These are phyloP conservation scores for Tragopan temminckii DNA, from an alignment of 2,797 vertebrate genomes.

Conservation along the genomic window DNA sequence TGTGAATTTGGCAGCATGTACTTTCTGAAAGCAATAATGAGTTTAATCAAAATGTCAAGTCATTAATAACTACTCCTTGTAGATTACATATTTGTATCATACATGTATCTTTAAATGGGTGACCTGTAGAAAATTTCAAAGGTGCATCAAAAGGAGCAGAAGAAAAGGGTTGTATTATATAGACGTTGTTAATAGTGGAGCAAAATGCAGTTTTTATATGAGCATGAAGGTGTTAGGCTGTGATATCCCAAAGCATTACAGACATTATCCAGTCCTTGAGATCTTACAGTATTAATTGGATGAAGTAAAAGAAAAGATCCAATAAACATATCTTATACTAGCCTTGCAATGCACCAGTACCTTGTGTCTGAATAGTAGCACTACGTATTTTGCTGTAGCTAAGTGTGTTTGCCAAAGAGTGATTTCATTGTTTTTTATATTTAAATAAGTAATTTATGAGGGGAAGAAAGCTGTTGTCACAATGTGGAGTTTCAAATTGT, in stretches of 20 bases:
- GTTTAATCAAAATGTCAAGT: background rate
- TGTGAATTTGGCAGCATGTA: background rate
- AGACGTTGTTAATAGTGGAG: background rate
- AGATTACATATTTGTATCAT: background rate
- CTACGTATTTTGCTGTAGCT: background rate
- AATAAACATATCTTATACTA: background rate
- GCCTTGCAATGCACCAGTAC: background rate
- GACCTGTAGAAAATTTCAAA: background rate
- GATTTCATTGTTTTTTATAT: background rate
- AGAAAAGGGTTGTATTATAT: background rate
- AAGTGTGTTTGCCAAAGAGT: background rate
- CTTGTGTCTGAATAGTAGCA: background rate
- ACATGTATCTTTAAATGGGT: background rate
- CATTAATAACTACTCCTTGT: background rate
- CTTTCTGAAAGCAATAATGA: background rate
- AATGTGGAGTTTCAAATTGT: background rate
- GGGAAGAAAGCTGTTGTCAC: background rate
- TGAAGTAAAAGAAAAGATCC: background rate
- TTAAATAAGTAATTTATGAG: background rate
- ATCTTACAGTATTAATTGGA: background rate
- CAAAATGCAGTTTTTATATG: background rate
- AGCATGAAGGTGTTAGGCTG: background rate
- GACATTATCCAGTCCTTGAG: background rate
- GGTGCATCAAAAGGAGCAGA: background rate
- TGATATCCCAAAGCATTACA: background rate